These are phyloP conservation scores for Limosa lapponica DNA, from an alignment of 2,797 vertebrate species.

Conservation along the genomic window DNA sequence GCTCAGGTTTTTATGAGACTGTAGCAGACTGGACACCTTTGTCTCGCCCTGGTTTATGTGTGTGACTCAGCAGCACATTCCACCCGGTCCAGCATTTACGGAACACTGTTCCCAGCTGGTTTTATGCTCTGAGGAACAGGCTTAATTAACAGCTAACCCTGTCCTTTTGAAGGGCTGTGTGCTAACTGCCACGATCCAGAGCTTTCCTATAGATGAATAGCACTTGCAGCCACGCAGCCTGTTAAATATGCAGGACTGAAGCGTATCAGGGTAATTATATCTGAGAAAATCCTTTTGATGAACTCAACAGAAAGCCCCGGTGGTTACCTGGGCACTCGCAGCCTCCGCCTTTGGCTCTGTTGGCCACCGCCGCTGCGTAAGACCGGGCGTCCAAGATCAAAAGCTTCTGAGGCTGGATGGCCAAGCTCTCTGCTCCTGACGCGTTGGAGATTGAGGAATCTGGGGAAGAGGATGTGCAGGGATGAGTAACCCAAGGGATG, in stretches of 20 bases:
- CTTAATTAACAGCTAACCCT: neutral
- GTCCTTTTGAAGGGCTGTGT: neutral
- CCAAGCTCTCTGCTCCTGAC: slow-evolving; percentile 88
- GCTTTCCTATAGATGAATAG: neutral
- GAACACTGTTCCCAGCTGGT: neutral
- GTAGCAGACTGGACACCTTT: neutral
- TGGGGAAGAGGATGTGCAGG: slow-evolving; percentile 39
- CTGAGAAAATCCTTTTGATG: neutral
- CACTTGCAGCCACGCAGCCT: neutral
- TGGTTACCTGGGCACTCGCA: slow-evolving; percentile 95
- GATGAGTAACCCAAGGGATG: neutral
- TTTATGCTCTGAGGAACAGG: neutral
- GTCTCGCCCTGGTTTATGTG: neutral
- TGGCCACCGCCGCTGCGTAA: slow-evolving; percentile 95
- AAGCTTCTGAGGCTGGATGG: slow-evolving; percentile 91
- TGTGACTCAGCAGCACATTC: slow-evolving; percentile 30
- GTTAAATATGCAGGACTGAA: neutral
- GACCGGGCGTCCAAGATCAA: slow-evolving; percentile 94
- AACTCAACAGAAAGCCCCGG: neutral
- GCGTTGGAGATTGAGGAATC: slow-evolving; percentile 92
- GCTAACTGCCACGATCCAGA: neutral
- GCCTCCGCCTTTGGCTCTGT: slow-evolving; percentile 96
- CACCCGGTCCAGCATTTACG: neutral
- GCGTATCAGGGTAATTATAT: rapidly evolving
- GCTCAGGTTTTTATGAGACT: neutral